Evolutionary conservation across 2,888 invertebrate genomes (phyloP), one percentile per base, ranked within the genome.

Genomic region (Leucophenga maculata): DNA sequence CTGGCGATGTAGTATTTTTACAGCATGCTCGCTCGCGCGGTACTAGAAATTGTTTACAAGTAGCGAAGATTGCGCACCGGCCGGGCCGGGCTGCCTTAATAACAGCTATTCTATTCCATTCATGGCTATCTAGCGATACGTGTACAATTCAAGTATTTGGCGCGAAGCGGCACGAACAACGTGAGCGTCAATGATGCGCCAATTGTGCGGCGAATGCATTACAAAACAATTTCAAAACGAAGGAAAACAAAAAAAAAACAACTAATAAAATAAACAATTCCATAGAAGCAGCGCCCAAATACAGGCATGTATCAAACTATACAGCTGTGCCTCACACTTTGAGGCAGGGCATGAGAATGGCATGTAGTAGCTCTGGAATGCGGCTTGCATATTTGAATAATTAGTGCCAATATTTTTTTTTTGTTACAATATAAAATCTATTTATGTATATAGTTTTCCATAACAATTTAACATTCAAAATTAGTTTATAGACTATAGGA

Each of bases 271-370:
- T 50, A 50, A 50, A 50, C 50, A 50, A 50, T 39, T 39, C 11
- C 39, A 39, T 39, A 26, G 2, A 39, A 8, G 8, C 6, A 39
- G 6, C 3, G 39, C 11, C 39, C 39, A 39, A 39, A 39, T 39
- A 39, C 8, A 39, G 39, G 39, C 39, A 39, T 11, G 11, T 9
- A 39, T 26, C 2, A 4, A 26, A 3, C 26, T 26, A 26, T 2
- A 26, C 39, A 39, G 39, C 39, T 39, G 39, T 39, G 39, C 39
- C 4, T 26, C 26, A 26, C 26, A 26, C 26, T 32, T 57, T 26
- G 31, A 39, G 60, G 60, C 44, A 44, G 60, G 39, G 60, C 60
- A 60, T 57, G 39, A 39, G 60, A 39, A n/a, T 60, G 60, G 39
- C 60, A 60, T 60, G 14, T 26, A n/a, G n/a, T n/a, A n/a, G n/a